Evolutionary conservation across 2,797 vertebrate species (phyloP).

Genomic region (Streptopelia turtur): DNA sequence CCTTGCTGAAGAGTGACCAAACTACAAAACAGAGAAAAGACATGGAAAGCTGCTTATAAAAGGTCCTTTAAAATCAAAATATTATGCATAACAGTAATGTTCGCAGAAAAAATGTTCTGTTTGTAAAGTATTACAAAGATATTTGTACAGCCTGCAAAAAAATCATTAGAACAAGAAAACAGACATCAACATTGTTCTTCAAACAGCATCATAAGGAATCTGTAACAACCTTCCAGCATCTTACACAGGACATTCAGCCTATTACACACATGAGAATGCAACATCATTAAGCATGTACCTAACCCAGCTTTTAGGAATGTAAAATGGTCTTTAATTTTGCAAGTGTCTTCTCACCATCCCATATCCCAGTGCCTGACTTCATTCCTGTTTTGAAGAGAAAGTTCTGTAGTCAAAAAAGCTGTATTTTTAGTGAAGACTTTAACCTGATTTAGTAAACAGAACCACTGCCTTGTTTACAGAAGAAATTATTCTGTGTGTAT

Average conservation of each 20-base stretch:
- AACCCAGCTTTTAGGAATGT: background rate
- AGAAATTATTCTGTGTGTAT: background rate
- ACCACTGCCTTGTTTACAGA: background rate
- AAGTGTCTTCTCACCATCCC: background rate
- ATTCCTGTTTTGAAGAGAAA: background rate
- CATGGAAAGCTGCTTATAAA: background rate
- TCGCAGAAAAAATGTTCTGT: background rate
- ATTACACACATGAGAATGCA: background rate
- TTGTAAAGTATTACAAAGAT: background rate
- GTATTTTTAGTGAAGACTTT: background rate
- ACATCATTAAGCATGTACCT: background rate
- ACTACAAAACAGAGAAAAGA: background rate
- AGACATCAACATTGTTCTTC: background rate
- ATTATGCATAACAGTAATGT: background rate
- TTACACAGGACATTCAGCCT: background rate
- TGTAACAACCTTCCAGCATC: background rate
- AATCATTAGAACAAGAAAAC: background rate
- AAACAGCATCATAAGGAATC: background rate
- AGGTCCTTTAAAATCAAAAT: background rate
- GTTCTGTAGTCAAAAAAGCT: background rate
- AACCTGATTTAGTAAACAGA: constrained; percentile 1
- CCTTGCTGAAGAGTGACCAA: background rate
- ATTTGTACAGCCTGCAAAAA: background rate
- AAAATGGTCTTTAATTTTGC: background rate
- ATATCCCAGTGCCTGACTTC: background rate